Percentiles rank a stretch among this genome's conserved stretches.
Conservation (phyloP, 2,113 vertebrate genomes). For the Cryptotis parvus region DNA sequence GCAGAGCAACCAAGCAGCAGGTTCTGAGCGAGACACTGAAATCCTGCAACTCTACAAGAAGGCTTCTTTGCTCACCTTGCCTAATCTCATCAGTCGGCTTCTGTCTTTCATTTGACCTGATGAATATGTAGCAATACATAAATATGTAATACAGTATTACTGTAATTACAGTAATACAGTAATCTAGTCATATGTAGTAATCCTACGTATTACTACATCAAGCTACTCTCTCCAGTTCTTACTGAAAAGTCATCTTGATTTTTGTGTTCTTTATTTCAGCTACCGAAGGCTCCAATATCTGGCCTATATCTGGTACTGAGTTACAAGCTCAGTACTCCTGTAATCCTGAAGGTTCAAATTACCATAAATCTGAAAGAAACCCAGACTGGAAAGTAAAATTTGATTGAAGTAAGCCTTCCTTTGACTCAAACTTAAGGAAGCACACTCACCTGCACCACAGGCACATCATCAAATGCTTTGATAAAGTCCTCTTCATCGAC, state of each 20-base stretch:
- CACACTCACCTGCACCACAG: conserved; percentile 91
- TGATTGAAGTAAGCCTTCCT: neutral
- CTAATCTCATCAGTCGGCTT: neutral
- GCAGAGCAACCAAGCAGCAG: neutral
- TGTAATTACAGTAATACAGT: too few relatives aligned
- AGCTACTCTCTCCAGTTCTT: neutral
- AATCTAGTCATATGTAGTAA: too few relatives aligned
- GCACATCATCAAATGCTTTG: conserved; percentile 97
- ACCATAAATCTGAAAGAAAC: neutral
- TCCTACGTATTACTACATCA: too few relatives aligned
- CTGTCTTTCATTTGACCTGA: neutral
- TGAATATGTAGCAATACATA: neutral
- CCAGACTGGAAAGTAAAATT: neutral
- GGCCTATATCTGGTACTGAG: too few relatives aligned
- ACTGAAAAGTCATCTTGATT: neutral
- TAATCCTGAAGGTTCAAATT: neutral
- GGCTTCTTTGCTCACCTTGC: neutral
- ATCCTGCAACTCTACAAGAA: conserved; percentile 14
- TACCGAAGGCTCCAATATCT: neutral
- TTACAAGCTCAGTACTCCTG: neutral
- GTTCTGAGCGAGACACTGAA: neutral
- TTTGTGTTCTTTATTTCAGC: neutral
- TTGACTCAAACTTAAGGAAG: neutral
- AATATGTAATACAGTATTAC: too few relatives aligned
- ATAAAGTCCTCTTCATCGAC: conserved; percentile 99